Conservation (phyloP, 2,888 invertebrate genomes). For the Ophioninae sp. region DNA sequence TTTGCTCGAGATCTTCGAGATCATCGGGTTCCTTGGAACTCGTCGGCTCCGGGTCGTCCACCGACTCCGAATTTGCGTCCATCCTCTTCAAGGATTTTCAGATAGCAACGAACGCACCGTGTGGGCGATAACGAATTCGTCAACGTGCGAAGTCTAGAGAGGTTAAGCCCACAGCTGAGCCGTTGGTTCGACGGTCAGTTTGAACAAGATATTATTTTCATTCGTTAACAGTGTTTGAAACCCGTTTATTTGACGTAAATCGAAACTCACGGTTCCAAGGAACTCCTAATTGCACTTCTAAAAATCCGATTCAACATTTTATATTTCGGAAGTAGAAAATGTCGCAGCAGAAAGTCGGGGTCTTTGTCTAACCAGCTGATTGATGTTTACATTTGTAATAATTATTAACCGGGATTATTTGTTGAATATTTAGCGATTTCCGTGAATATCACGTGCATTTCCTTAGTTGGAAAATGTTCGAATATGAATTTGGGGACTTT, state of each 20-base stretch:
- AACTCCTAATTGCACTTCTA: too few species aligned
- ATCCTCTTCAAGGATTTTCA: constrained; percentile 23
- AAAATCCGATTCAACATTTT: not conserved
- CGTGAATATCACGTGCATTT: not conserved
- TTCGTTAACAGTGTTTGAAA: not conserved
- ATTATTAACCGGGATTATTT: too few species aligned
- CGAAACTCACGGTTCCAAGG: too few species aligned
- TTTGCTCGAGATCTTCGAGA: constrained; percentile 69
- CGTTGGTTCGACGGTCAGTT: not conserved
- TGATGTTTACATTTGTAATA: too few species aligned
- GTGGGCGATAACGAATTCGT: not conserved
- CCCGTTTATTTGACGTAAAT: too few species aligned
- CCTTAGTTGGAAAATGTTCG: not conserved
- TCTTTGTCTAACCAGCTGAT: too few species aligned
- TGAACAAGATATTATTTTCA: not conserved
- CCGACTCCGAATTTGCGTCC: constrained; percentile 59
- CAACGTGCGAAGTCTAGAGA: constrained; percentile 16
- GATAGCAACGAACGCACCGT: constrained; percentile 11
- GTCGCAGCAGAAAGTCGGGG: too few species aligned
- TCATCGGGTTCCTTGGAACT: constrained; percentile 59
- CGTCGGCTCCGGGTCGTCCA: constrained; percentile 58
- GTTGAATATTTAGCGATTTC: too few species aligned
- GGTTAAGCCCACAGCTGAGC: constrained; percentile 14
- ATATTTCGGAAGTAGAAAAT: not conserved
- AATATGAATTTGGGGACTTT: not conserved